Evolutionary conservation across 2,888 invertebrate species (phyloP).

Genomic region (Mechanitis mazaeus): DNA sequence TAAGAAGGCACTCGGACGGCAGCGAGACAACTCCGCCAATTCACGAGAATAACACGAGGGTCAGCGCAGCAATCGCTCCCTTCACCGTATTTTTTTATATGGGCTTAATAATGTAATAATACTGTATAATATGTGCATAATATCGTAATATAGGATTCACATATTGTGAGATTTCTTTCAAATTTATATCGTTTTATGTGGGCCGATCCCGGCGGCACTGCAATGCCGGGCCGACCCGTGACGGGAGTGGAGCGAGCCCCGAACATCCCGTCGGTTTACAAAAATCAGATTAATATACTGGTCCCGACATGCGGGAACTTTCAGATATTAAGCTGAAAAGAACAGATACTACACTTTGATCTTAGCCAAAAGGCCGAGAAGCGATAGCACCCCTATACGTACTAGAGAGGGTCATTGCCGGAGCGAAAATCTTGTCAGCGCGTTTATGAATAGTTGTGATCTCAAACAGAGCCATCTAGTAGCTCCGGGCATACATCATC

Average conservation of each 20-base stretch:
- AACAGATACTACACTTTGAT: slow-evolving; percentile 41
- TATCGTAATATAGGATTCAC: too few relatives aligned
- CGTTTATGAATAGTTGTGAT: neutral
- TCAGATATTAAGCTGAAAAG: slow-evolving; percentile 43
- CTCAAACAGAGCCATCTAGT: too few relatives aligned
- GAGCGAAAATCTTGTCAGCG: slow-evolving; percentile 2
- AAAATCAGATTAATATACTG: slow-evolving; percentile 43
- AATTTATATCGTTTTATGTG: slow-evolving; percentile 14
- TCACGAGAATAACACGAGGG: too few relatives aligned
- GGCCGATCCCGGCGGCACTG: slow-evolving; percentile 42
- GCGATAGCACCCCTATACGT: slow-evolving; percentile 20
- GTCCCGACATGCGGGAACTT: slow-evolving; percentile 42
- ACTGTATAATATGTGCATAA: too few relatives aligned
- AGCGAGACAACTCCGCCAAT: too few relatives aligned
- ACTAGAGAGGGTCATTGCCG: slow-evolving; percentile 7
- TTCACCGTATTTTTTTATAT: too few relatives aligned
- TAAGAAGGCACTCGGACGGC: too few relatives aligned
- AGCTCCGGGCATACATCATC: too few relatives aligned
- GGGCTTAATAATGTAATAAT: too few relatives aligned
- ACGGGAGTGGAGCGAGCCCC: slow-evolving; percentile 43
- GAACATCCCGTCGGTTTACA: slow-evolving; percentile 38
- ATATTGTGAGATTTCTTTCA: too few relatives aligned
- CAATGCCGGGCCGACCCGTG: slow-evolving; percentile 42
- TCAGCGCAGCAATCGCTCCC: too few relatives aligned
- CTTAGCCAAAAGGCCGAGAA: slow-evolving; percentile 41